Evolutionary conservation across 2,888 invertebrate genomes (phyloP).

Genomic region (Chrysomela aeneicollis): DNA sequence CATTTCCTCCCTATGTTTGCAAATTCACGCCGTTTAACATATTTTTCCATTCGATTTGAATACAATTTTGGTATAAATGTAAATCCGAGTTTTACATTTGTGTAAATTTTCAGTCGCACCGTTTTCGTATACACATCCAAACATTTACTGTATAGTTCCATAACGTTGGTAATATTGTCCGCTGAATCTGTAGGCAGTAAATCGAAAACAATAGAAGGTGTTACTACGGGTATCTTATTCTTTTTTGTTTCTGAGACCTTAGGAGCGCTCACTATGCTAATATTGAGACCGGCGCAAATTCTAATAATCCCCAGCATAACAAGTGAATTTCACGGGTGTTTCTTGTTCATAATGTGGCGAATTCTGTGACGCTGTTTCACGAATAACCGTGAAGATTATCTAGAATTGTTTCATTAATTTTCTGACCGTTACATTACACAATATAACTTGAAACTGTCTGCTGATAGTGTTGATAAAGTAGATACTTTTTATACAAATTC

Average conservation of each 20-base stretch:
- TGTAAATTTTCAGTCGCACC: constrained; percentile 47
- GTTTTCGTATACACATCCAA: constrained; percentile 55
- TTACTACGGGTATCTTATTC: constrained; percentile 45
- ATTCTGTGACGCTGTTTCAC: constrained; percentile 7
- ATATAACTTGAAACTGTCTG: background rate
- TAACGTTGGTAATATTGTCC: constrained; percentile 55
- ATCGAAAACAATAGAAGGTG: constrained; percentile 55
- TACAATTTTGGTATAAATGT: constrained; percentile 58
- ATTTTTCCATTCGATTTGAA: constrained; percentile 56
- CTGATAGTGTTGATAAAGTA: background rate
- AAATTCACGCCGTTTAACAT: constrained; percentile 49
- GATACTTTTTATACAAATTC: background rate
- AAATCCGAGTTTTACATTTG: constrained; percentile 49
- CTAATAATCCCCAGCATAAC: constrained; percentile 26
- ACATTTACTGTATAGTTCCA: constrained; percentile 52
- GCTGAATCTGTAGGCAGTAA: constrained; percentile 45
- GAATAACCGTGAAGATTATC: background rate
- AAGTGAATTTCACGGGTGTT: constrained; percentile 25
- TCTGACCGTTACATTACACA: background rate
- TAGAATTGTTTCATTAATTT: background rate
- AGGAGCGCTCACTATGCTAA: constrained; percentile 10
- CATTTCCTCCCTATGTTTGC: constrained; percentile 49
- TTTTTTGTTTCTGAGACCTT: constrained; percentile 35
- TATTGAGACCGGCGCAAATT: constrained; percentile 19
- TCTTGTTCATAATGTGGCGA: constrained; percentile 20